A percentile compares a stretch with the other conserved stretches of the same genome.
Evolutionary conservation across 2,888 invertebrate species (phyloP).

Genomic region (Amphipyra berbera): DNA sequence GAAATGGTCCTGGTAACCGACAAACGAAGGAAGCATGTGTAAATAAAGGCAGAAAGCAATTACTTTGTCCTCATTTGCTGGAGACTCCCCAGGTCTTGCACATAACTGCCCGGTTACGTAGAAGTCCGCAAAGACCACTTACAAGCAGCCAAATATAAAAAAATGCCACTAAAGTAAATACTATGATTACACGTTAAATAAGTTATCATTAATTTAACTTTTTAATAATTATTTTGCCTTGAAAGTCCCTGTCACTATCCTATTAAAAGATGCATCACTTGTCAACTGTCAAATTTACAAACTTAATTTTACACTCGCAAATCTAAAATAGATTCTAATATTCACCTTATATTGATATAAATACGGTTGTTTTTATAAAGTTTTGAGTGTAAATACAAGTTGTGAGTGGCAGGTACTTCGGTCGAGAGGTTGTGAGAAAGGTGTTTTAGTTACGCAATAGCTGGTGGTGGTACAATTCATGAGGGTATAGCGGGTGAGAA

Average conservation of each 20-base stretch:
- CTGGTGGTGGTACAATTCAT: conserved; percentile 56
- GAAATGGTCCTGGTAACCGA: too few species aligned
- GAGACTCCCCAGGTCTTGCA: too few species aligned
- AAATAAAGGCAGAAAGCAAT: too few species aligned
- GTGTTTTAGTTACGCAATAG: conserved; percentile 71
- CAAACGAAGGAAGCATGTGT: too few species aligned
- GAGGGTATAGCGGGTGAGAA: conserved; percentile 40
- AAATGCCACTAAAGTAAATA: conserved; percentile 12
- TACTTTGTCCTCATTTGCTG: too few species aligned
- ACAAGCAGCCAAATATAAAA: too few species aligned
- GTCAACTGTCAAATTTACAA: conserved; percentile 50
- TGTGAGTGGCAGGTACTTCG: conserved; percentile 59
- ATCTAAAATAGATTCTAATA: background rate
- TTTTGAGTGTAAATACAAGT: conserved; percentile 23
- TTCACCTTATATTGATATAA: background rate
- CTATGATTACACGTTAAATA: conserved; percentile 30
- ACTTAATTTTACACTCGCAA: conserved; percentile 5
- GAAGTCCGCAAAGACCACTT: too few species aligned
- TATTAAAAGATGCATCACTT: conserved; percentile 51
- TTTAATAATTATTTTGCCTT: conserved; percentile 38
- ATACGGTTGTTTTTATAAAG: conserved; percentile 3
- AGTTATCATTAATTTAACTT: conserved; percentile 39
- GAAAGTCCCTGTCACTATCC: conserved; percentile 46
- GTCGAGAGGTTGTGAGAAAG: conserved; percentile 82
- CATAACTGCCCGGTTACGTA: too few species aligned